These are phyloP conservation scores for Cotesia chilonis DNA, from an alignment of 1,140 invertebrate species.

Conservation along the genomic window DNA sequence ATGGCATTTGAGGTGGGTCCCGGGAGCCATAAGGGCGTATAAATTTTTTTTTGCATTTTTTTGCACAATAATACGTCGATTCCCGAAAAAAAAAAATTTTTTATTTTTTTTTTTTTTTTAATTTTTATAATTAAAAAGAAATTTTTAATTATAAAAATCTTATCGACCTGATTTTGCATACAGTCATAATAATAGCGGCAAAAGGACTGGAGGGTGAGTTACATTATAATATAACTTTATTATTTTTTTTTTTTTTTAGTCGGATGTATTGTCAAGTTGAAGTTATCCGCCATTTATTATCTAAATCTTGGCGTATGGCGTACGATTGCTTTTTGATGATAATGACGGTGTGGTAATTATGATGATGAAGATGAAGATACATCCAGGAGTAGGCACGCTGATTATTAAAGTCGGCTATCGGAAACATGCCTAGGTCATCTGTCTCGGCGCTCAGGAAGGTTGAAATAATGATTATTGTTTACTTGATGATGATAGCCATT, in stretches of 20 bases:
- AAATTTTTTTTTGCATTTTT: no score
- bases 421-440: constrained; percentile 2
- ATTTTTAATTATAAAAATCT: no score
- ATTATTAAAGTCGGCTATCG: background rate
- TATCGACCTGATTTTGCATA: no score
- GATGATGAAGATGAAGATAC: background rate
- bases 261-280: background rate
- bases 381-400: constrained; percentile 14
- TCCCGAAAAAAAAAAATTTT: no score
- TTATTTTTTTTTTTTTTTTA: no score
- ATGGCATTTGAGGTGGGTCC: no score
- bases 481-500: constrained; percentile 10
- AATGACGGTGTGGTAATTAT: no score
- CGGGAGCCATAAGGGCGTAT: no score
- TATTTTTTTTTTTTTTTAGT: constrained; percentile 15
- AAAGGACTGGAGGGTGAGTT: background rate
- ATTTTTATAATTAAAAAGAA: no score
- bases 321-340: constrained; percentile 6
- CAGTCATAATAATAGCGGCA: no score
- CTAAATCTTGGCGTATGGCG: background rate
- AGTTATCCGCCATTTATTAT: background rate
- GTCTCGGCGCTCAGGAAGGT: background rate
- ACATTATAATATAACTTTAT: background rate
- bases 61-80: no score
- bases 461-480: background rate